phyloP scores from a whole-genome alignment of 2,113 vertebrate genomes.

The Tonatia bakeri region DNA sequence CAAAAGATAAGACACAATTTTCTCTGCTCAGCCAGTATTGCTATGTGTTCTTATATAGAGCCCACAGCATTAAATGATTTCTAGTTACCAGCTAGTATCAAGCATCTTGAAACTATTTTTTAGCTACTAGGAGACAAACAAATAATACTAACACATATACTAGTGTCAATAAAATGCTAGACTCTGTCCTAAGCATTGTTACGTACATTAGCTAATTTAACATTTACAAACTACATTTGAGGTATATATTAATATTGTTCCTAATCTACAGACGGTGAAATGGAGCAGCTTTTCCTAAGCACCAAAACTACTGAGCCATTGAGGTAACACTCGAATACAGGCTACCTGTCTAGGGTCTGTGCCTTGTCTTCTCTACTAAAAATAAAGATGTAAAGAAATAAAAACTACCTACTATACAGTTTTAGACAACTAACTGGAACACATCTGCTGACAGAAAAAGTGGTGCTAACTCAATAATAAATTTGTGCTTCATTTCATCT shows the following conservation, averaged over 20 bases:
- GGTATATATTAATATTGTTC: not conserved
- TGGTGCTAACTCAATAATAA: not conserved
- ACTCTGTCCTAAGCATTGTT: not conserved
- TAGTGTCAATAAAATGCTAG: not conserved
- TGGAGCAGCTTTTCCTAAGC: not conserved
- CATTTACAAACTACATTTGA: not conserved
- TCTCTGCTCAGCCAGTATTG: not conserved
- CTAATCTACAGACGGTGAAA: not conserved
- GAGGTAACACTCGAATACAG: not conserved
- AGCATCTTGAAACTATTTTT: not conserved
- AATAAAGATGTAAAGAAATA: not conserved
- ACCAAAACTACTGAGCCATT: not conserved
- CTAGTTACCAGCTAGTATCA: conserved; percentile 22
- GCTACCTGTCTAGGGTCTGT: not conserved
- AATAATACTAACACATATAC: not conserved
- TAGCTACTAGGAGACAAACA: not conserved
- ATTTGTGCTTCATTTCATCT: not conserved
- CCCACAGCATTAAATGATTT: not conserved
- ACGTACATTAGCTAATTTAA: not conserved
- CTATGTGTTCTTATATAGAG: not conserved
- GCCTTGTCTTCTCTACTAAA: not conserved
- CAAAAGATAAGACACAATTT: conserved; percentile 27
- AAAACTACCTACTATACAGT: not conserved
- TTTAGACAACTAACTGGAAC: not conserved
- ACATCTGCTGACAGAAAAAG: not conserved